Evolutionary conservation across 1,140 invertebrate species (phyloP).

Genomic region (Drosophila rufa): DNA sequence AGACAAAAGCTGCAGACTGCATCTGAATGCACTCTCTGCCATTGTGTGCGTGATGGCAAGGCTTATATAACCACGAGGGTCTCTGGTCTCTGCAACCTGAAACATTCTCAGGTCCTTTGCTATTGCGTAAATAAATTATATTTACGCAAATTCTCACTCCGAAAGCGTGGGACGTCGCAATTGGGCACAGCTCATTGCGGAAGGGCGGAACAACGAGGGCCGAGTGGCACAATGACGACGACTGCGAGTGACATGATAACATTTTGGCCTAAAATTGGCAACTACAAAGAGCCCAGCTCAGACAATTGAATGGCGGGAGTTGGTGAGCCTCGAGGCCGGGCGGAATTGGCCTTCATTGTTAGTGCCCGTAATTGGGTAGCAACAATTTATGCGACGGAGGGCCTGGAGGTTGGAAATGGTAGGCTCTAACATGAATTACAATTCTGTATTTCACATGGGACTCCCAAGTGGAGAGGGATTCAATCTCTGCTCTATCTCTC

Average conservation of each 20-base stretch:
- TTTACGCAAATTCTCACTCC: slow-evolving; percentile 82
- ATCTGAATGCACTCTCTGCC: slow-evolving; percentile 39
- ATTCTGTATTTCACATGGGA: slow-evolving; percentile 66
- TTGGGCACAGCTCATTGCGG: slow-evolving; percentile 14
- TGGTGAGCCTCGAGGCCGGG: background rate
- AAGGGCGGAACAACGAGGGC: background rate
- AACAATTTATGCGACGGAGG: slow-evolving; percentile 77
- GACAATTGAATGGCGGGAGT: slow-evolving; percentile 55
- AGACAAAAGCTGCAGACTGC: slow-evolving; percentile 41
- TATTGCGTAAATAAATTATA: slow-evolving; percentile 83
- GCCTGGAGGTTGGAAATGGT: slow-evolving; percentile 9
- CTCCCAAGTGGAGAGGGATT: slow-evolving; percentile 52
- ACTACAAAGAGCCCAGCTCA: slow-evolving; percentile 52
- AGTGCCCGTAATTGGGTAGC: slow-evolving; percentile 82
- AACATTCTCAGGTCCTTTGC: slow-evolving; percentile 55
- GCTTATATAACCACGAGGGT: slow-evolving; percentile 72
- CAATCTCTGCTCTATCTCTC: background rate
- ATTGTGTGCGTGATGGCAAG: slow-evolving; percentile 40
- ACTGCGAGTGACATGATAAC: slow-evolving; percentile 83
- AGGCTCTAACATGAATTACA: slow-evolving; percentile 62
- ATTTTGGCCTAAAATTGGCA: slow-evolving; percentile 84
- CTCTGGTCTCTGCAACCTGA: slow-evolving; percentile 1
- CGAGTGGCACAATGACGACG: slow-evolving; percentile 63
- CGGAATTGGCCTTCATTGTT: slow-evolving; percentile 63
- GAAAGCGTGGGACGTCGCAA: slow-evolving; percentile 52